These are phyloP conservation scores for Danio kyathit DNA, from an alignment of 2,797 vertebrate species.

Conservation along the genomic window DNA sequence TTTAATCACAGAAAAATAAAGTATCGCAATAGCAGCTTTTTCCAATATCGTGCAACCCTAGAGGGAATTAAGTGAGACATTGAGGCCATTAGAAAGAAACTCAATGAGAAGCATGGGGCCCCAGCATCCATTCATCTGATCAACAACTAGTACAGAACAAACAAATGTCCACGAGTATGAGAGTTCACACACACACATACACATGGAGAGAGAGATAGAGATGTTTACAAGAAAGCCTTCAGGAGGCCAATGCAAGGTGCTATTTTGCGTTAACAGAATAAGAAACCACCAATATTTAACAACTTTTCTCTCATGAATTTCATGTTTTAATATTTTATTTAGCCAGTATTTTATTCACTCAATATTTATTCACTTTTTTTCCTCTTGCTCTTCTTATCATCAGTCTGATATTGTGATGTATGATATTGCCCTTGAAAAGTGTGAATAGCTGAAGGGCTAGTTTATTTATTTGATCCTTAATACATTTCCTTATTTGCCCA, in stretches of 20 bases:
- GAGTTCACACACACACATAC: constrained; percentile 1
- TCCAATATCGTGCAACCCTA: not conserved
- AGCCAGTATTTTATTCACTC: not conserved
- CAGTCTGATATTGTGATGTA: no score
- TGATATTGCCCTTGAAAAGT: no score
- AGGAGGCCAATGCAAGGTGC: not conserved
- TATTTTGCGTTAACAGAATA: not conserved
- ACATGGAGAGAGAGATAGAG: not conserved
- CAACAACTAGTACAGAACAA: constrained; percentile 32
- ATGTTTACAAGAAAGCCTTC: not conserved
- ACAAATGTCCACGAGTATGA: constrained; percentile 21
- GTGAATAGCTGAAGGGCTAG: no score
- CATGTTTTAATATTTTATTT: not conserved
- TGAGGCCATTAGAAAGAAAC: constrained; percentile 23
- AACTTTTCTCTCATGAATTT: not conserved
- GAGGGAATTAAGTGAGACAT: not conserved
- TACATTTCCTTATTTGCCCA: no score
- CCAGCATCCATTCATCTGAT: constrained; percentile 37
- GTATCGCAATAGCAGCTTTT: no score
- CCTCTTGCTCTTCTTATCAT: not conserved
- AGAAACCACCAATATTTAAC: not conserved
- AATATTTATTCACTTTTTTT: not conserved
- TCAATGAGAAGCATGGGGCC: constrained; percentile 17
- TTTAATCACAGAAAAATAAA: no score
- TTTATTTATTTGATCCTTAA: no score